A percentile compares a stretch with the other conserved stretches of the same genome.
These are phyloP conservation scores for Episyrphus balteatus DNA, from an alignment of 1,140 invertebrate genomes.

Conservation along the genomic window DNA sequence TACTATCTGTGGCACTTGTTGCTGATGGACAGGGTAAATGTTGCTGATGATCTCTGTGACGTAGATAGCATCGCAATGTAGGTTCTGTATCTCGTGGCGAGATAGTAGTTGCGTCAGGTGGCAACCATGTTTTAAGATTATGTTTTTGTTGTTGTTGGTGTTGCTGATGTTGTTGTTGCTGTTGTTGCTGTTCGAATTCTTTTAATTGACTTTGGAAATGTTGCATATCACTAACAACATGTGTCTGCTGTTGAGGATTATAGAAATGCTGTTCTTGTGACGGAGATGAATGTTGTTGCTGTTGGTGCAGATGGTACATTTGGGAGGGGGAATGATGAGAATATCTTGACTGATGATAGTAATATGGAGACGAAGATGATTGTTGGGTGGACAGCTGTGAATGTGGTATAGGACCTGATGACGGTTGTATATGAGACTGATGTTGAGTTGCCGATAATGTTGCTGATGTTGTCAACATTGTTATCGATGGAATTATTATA, in stretches of 20 bases:
- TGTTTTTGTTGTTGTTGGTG: conserved; percentile 6
- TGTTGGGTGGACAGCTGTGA: not conserved
- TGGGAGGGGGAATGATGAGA: not conserved
- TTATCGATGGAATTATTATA: not conserved
- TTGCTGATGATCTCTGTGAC: conserved; percentile 24
- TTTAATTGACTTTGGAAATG: conserved; percentile 3
- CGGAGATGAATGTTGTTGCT: not conserved
- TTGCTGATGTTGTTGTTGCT: conserved; percentile 6
- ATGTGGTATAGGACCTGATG: too few species aligned
- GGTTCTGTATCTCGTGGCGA: not conserved
- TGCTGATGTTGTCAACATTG: not conserved
- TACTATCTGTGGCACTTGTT: not conserved
- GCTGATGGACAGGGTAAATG: conserved; percentile 11
- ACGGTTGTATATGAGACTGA: not conserved
- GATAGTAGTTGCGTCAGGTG: conserved; percentile 6
- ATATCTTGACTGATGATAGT: too few species aligned
- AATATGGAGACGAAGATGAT: too few species aligned
- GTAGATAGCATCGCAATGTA: not conserved
- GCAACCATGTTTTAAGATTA: conserved; percentile 5
- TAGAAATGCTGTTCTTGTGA: too few species aligned
- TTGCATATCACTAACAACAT: not conserved
- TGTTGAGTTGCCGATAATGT: not conserved
- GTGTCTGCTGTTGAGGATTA: not conserved
- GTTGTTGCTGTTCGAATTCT: not conserved
- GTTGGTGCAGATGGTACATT: not conserved